phyloP scores from a whole-genome alignment of 1,140 invertebrate genomes.

The Aphaenogaster ashmeadi region DNA sequence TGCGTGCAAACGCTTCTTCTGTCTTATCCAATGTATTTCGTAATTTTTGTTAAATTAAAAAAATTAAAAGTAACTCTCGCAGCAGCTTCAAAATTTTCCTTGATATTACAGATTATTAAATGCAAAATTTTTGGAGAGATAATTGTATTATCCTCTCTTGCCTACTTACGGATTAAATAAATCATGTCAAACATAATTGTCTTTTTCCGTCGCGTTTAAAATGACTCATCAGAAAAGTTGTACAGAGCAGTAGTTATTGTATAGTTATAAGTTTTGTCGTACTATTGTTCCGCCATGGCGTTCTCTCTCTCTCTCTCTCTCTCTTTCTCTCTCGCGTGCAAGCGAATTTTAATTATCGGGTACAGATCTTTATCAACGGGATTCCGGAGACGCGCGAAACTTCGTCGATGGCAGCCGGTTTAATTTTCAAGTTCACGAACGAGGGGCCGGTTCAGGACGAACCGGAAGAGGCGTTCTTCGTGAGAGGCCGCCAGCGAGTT shows the following conservation, averaged over 20 bases:
- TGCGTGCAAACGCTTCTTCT: not conserved
- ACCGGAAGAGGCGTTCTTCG: conserved; percentile 65
- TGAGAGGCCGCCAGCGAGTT: conserved; percentile 70
- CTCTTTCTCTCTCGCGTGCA: not conserved
- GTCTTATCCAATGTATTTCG: not conserved
- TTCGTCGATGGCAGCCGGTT: conserved; percentile 56
- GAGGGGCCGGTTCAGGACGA: conserved; percentile 45
- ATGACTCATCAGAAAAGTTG: conserved; percentile 6
- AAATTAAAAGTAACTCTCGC: not conserved
- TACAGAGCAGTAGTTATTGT: not conserved
- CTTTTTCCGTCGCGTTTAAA: conserved; percentile 11
- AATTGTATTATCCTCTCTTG: not conserved
- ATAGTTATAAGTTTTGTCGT: not conserved
- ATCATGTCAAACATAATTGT: conserved; percentile 23
- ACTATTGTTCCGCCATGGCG: conserved; percentile 3
- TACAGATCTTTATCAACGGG: conserved; percentile 21
- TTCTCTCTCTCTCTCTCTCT: too few relatives aligned
- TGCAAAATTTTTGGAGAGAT: not conserved
- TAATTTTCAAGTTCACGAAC: conserved; percentile 79
- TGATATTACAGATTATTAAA: not conserved
- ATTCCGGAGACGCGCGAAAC: conserved; percentile 60
- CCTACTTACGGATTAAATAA: conserved; percentile 27
- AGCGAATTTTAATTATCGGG: conserved; percentile 42
- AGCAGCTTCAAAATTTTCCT: not conserved
- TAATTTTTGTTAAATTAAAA: conserved; percentile 1